Evolutionary conservation across 2,888 invertebrate species (phyloP).

Genomic region (Melanchra persicariae): DNA sequence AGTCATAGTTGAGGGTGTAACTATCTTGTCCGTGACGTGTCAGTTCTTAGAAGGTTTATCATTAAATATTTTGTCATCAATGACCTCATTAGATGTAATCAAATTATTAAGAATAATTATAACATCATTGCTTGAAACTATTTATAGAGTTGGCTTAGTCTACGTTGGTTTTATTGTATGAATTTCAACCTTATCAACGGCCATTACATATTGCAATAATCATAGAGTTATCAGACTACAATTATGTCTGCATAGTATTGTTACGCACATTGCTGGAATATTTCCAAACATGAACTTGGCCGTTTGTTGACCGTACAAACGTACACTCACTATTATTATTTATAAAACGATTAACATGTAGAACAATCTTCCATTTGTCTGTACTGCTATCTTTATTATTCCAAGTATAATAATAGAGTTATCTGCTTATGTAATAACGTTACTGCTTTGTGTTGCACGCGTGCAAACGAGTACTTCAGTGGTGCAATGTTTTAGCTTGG

Average conservation of each 20-base stretch:
- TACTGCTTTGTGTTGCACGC: conserved; percentile 9
- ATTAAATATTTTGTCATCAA: conserved; percentile 37
- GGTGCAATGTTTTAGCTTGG: conserved; percentile 28
- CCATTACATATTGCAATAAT: neutral
- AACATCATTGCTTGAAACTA: neutral
- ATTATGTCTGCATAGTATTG: neutral
- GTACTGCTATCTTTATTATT: conserved; percentile 37
- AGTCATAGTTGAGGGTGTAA: conserved; percentile 24
- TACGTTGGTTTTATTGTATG: neutral
- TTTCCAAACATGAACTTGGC: conserved; percentile 47
- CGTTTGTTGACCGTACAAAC: conserved; percentile 4
- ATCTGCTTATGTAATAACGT: conserved; percentile 52
- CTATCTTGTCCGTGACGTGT: conserved; percentile 24
- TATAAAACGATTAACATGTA: conserved; percentile 33
- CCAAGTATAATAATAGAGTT: conserved; percentile 47
- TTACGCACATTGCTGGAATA: conserved; percentile 24
- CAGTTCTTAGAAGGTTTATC: conserved; percentile 41
- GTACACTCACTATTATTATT: conserved; percentile 20
- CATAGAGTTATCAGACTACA: neutral
- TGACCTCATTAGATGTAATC: conserved; percentile 23
- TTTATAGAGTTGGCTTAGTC: neutral
- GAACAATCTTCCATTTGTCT: conserved; percentile 33
- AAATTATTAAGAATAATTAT: conserved; percentile 5
- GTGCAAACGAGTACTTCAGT: conserved; percentile 7
- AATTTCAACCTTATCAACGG: neutral